Base-by-base conservation (phyloP, 2,888 invertebrate genomes). In the Ophion slaviceki region DNA sequence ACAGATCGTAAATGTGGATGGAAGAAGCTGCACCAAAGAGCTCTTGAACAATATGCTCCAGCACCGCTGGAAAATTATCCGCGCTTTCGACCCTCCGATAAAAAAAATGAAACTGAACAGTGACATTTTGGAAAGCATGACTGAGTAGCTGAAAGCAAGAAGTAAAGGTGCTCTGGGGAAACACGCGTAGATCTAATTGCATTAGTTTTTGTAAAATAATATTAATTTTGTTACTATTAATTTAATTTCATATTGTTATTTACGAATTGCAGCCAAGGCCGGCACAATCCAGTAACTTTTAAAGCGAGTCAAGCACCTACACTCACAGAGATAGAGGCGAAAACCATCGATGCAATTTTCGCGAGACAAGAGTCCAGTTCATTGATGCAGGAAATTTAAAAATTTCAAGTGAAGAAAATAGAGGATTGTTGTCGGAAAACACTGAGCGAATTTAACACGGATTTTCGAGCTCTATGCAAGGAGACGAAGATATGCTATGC, bases 151-250 rank as follows among this genome's bases (percentile, higher is more conserved):
- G 47, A 53, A 76, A 47, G 64, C 76, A 32, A 32, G 32, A 32
- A 32, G 4, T 32, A 32, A 4, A 32, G 32, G 32, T 32, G 76
- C 76, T 66, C 66, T 76, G 64, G 11, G 64, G 17, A 76, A 53
- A 47, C 76, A 76, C 32, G 32, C 10, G 64, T 76, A 76, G n/a
- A 61, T n/a, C n/a, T n/a, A 72, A 5, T 64, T 75, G 45, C 62
- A 40, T 75, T 64, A 11, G 24, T 24, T 40, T 62, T 62, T 62
- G 40, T 75, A 2, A 11, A 75, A 24, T 24, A 4, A 24, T 75
- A 24, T 75, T 47, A 20, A 62, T 62, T 45, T 62, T 62, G 36
- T 66, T 5, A 53, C 57, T 14, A 64, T 76, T 20, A n/a, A 47
- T n/a, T 66, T 66, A n/a, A 53, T 76, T 45, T 64, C 53, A 28